These are phyloP conservation scores for Rhinoraja longicauda DNA, from an alignment of 2,797 vertebrate species.

Conservation along the genomic window DNA sequence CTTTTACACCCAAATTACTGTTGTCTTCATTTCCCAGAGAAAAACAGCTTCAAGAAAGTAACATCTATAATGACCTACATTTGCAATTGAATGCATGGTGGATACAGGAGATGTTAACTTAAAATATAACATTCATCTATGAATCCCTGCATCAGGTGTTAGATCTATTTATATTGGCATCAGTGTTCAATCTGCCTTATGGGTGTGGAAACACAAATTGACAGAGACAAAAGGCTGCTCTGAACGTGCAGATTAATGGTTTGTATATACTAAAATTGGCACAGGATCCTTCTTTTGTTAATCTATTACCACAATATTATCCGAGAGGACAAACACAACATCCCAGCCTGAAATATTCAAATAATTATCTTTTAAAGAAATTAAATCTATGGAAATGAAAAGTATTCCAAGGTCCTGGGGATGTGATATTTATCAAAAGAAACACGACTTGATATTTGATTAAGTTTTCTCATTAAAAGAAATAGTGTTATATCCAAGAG, in stretches of 20 bases:
- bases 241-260: background rate
- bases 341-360: background rate
- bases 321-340: background rate
- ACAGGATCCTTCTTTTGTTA: background rate
- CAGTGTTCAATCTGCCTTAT: too few species aligned
- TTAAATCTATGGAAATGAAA: background rate
- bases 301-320: background rate
- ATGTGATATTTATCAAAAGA: background rate
- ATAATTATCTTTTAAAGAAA: background rate
- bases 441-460: background rate
- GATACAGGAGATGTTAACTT: background rate
- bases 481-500: background rate
- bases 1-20: background rate
- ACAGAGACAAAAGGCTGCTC: too few species aligned
- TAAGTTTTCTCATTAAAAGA: background rate
- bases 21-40: background rate
- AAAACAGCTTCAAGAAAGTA: background rate
- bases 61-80: background rate
- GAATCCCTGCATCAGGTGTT: background rate
- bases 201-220: background rate
- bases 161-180: too few species aligned
- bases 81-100: background rate
- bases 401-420: background rate
- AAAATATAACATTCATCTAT: background rate
- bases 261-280: background rate